Conservation (phyloP, 1,140 invertebrate species). For the Laupala kohalensis region DNA sequence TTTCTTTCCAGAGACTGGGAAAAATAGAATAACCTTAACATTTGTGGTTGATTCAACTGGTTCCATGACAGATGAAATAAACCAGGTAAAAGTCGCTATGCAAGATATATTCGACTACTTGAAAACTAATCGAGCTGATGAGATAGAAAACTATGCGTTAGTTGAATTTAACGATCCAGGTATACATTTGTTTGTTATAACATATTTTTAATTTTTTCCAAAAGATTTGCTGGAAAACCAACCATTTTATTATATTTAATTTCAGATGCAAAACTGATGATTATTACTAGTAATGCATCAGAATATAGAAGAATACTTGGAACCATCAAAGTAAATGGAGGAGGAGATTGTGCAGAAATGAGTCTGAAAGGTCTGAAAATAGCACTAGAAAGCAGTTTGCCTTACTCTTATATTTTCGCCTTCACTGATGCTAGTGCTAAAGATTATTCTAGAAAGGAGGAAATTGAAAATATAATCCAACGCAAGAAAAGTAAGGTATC, state of each 20-base stretch:
- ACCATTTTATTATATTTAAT: not conserved
- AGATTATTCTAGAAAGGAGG: conserved; percentile 44
- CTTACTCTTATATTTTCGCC: conserved; percentile 57
- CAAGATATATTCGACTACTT: conserved; percentile 49
- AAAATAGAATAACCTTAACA: conserved; percentile 31
- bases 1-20: too few relatives aligned
- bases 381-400: conserved; percentile 47
- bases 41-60: conserved; percentile 67
- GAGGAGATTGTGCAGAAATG: conserved; percentile 64
- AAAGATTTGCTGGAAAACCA: too few relatives aligned
- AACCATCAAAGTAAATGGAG: conserved; percentile 46
- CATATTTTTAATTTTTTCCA: not conserved
- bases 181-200: conserved; percentile 22
- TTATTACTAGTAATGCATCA: conserved; percentile 42
- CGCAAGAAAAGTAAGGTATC: conserved; percentile 54
- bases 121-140: conserved; percentile 39
- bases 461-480: conserved; percentile 50
- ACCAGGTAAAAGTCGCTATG: conserved; percentile 46
- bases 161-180: conserved; percentile 64
- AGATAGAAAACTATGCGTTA: conserved; percentile 57
- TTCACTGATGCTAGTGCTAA: conserved; percentile 61
- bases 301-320: conserved; percentile 41
- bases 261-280: conserved; percentile 45
- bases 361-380: conserved; percentile 46
- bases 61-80: conserved; percentile 59